Evolutionary conservation across 2,797 vertebrate genomes (phyloP), one percentile per base, ranked within the genome.

Genomic region (Anabas testudineus): DNA sequence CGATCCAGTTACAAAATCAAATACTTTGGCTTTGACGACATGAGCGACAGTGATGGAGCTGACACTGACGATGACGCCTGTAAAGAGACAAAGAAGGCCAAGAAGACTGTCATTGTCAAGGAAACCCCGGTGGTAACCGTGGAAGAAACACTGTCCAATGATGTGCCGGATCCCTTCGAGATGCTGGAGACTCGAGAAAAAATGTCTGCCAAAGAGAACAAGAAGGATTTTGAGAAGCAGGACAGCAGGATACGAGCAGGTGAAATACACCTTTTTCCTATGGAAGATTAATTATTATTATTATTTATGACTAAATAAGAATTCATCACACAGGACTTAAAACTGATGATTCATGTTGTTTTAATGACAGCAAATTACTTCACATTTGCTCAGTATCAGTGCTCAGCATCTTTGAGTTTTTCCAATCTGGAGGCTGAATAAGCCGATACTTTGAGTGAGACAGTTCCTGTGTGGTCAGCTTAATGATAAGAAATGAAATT

Each of bases 21-120:
- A 63, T 99, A 99, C 93, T 99, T 99, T 61, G 98, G 98, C 59
- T 99, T 99, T 61, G 97, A 99, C 64, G 97, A 99, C 85, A 94
- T 97, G 78, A 99, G 97, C 73, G 96, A 98, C 91, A 97, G 96
- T 1, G 97, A 97, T 48, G 95, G 95, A 0, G 95, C 95, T 0
- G 96, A 91, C 0, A 95, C 95, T 15, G 83, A 80, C 3, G 13
- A 28, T 0, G 56, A 2, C 0, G 2, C 9, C 9, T 75, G 83
- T 2, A 89, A 93, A 0, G 93, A 93, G 76, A 94, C 94, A 89
- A 96, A 94, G 88, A 95, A 95, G 92, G 93, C 92, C 52, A 92
- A 95, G 90, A 95, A 81, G 84, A 89, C 92, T 30, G 72, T 90
- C 1, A 70, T 89, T 3, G 74, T 90, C 2, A 83, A 87, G 34